Evolutionary conservation across 2,797 vertebrate species (phyloP), one percentile per base, ranked within the genome.

Genomic region (Orientallactaga sibirica): DNA sequence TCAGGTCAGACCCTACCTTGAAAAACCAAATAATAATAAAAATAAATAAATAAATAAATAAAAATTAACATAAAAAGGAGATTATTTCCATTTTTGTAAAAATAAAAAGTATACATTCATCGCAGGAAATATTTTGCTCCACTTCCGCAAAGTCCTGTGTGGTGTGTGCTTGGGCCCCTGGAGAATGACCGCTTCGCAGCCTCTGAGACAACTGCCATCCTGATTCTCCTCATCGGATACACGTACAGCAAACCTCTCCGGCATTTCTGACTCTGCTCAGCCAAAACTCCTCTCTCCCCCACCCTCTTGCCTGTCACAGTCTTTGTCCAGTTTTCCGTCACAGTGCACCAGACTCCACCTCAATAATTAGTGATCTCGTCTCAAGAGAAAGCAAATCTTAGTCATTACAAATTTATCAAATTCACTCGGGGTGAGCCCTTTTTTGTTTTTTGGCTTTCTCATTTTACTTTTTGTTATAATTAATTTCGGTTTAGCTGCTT

Each of bases 401-500:
- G 52, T 75, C 81, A 92, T 95, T 92, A 92, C 75, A 73, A 92
- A 93, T 87, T 74, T 79, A 93, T 67, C 4, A 10, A 90, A 33
- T 75, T 86, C 74, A 80, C 90, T 92, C 83, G 80, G 70, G 73
- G 73, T 76, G 78, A 75, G 73, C n/a, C 71, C 68, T 27, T 80
- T 92, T 82, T 73, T 11, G 15, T 27, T 33, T 43, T 24, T 64
- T 7, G 25, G 29, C 41, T 94, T 85, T 90, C 27, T 90, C 90
- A 16, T 58, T 16, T 16, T 16, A 58, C 55, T 96, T 95, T 90
- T 95, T 82, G 33, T 16, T 82, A 37, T 80, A 68, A 92, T 97
- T 70, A 92, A 95, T 86, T 86, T 86, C 85, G 71, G n/a, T 33
- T 91, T 92, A 90, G 94, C 75, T 87, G 16, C 77, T 95, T 93